Evolutionary conservation across 2,888 invertebrate genomes (phyloP).

Genomic region (Apamea epomidion): DNA sequence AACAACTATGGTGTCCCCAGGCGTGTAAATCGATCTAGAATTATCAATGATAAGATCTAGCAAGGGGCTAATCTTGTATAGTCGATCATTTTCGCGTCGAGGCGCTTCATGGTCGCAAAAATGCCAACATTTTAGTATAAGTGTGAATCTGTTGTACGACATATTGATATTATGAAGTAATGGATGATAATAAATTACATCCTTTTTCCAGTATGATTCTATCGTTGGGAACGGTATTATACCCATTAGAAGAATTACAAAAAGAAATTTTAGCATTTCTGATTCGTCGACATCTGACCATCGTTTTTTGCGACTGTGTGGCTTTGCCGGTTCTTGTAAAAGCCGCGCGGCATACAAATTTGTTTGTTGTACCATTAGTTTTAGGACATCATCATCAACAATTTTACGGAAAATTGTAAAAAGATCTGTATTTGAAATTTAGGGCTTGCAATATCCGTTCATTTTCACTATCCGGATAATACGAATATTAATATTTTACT

Average conservation of each 20-base stretch:
- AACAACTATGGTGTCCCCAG: constrained; percentile 42
- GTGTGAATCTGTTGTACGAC: constrained; percentile 50
- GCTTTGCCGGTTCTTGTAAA: constrained; percentile 14
- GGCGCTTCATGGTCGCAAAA: constrained; percentile 46
- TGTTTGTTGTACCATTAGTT: constrained; percentile 30
- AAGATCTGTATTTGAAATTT: too few species aligned
- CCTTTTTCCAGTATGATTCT: constrained; percentile 55
- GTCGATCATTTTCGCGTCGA: constrained; percentile 35
- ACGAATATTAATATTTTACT: fast-evolving
- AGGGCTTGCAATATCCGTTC: too few species aligned
- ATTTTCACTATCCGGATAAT: too few species aligned
- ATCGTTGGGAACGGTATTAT: constrained; percentile 47
- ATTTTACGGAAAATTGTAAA: constrained; percentile 10
- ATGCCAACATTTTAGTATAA: constrained; percentile 51
- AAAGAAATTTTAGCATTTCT: constrained; percentile 4
- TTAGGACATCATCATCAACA: constrained; percentile 2
- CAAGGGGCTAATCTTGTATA: constrained; percentile 49
- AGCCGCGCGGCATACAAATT: constrained; percentile 26
- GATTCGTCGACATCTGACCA: constrained; percentile 9
- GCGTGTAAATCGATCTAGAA: constrained; percentile 44
- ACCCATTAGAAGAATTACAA: constrained; percentile 27
- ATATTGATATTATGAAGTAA: constrained; percentile 48
- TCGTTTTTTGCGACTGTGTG: constrained; percentile 2
- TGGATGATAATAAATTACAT: constrained; percentile 52
- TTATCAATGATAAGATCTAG: constrained; percentile 43